These are phyloP conservation scores for Acomys russatus DNA, from an alignment of 2,797 vertebrate genomes.

Conservation along the genomic window DNA sequence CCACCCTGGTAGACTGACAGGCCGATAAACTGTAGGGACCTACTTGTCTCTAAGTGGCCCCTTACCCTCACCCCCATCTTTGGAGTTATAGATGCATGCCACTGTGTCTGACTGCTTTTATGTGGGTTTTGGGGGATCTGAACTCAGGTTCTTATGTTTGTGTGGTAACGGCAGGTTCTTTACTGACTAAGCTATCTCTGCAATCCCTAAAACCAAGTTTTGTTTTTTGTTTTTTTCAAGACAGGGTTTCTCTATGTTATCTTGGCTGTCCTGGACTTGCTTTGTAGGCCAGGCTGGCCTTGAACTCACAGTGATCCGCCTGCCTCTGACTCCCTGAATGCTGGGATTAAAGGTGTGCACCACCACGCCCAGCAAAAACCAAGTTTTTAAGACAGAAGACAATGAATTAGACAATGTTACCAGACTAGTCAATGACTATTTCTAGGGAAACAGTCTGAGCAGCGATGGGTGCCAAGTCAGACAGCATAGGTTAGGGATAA, in stretches of 20 bases:
- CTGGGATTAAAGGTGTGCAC: too few relatives aligned
- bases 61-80: not conserved
- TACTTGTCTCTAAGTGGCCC: not conserved
- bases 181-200: not conserved
- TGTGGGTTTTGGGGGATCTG: not conserved
- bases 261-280: too few relatives aligned
- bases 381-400: slow-evolving; percentile 37
- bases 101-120: not conserved
- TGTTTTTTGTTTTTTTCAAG: too few relatives aligned
- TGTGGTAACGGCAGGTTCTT: not conserved
- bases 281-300: too few relatives aligned
- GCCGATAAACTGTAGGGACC: not conserved
- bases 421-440: slow-evolving; percentile 28
- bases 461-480: not conserved
- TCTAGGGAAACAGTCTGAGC: not conserved
- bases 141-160: not conserved
- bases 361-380: too few relatives aligned
- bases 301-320: too few relatives aligned
- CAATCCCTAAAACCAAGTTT: not conserved
- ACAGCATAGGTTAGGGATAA: not conserved
- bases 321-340: too few relatives aligned
- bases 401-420: slow-evolving; percentile 2
- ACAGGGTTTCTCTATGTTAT: too few relatives aligned
- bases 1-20: not conserved
- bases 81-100: not conserved